Percentiles rank a stretch among this genome's conserved stretches.
Conservation (phyloP, 2,888 invertebrate species). For the Clunio marinus region DNA sequence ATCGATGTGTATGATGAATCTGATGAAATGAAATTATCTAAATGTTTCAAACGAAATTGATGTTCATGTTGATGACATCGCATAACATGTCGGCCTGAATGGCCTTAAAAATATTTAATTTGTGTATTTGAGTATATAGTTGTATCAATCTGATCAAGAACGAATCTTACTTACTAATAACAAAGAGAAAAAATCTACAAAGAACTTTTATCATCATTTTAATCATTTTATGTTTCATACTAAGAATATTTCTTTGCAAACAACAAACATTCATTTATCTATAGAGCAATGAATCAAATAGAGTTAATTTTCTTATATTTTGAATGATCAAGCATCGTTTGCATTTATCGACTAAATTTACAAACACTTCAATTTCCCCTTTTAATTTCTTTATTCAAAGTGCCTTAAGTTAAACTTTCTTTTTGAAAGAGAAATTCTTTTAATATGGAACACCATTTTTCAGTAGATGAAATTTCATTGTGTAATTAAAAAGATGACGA, state of each 20-base stretch:
- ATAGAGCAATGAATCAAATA: constrained; percentile 10
- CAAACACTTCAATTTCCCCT: background rate
- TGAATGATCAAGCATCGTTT: background rate
- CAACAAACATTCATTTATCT: too few relatives aligned
- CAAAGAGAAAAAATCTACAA: too few relatives aligned
- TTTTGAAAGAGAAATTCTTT: background rate
- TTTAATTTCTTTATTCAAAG: constrained; percentile 5
- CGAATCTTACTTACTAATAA: too few relatives aligned
- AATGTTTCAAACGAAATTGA: background rate
- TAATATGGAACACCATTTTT: constrained; percentile 7
- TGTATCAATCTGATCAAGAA: background rate
- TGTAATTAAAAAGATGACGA: background rate
- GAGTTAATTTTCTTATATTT: too few relatives aligned
- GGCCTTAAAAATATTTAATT: constrained; percentile 1
- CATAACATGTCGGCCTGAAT: background rate
- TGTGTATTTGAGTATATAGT: too few relatives aligned
- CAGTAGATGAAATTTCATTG: constrained; percentile 5
- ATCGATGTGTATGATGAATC: too few relatives aligned
- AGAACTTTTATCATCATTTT: too few relatives aligned
- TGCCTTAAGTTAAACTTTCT: constrained; percentile 18
- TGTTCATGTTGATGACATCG: background rate
- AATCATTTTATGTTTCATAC: too few relatives aligned
- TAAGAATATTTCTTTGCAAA: too few relatives aligned
- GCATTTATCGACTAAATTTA: too few relatives aligned
- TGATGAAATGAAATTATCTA: background rate